Conservation (phyloP, 2,888 invertebrate genomes). For the Hirtodrosophila trivittata region DNA sequence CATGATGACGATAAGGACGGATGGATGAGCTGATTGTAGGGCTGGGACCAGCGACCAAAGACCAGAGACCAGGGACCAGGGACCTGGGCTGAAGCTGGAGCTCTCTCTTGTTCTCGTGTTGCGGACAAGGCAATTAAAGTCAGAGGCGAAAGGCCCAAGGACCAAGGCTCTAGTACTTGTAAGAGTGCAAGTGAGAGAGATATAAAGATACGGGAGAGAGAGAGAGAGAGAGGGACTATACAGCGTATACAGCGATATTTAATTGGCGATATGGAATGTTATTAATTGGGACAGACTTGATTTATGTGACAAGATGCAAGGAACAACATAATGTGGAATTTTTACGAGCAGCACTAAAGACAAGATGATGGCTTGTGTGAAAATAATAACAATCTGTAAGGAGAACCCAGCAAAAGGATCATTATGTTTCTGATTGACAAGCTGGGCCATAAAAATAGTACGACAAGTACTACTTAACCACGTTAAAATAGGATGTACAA, state of each 20-base stretch:
- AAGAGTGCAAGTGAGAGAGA: not conserved
- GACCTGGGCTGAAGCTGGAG: constrained; percentile 13
- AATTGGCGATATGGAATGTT: constrained; percentile 58
- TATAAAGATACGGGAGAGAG: not conserved
- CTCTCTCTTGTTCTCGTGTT: constrained; percentile 3
- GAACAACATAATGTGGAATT: constrained; percentile 6
- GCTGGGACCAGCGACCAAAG: not conserved
- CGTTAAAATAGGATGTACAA: too few species aligned
- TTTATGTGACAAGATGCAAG: constrained; percentile 24
- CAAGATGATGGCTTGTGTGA: not conserved
- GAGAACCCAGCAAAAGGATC: too few species aligned
- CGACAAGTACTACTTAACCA: too few species aligned
- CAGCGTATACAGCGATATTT: constrained; percentile 47
- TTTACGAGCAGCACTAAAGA: not conserved
- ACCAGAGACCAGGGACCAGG: not conserved
- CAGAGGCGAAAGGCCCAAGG: constrained; percentile 1
- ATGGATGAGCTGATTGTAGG: constrained; percentile 41
- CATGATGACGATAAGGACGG: constrained; percentile 53
- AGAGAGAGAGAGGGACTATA: not conserved
- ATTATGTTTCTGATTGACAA: too few species aligned
- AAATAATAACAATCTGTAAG: not conserved
- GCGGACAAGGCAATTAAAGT: constrained; percentile 53
- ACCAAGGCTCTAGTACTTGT: not conserved
- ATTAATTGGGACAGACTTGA: constrained; percentile 59
- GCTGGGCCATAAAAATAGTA: too few species aligned